These are phyloP conservation scores for Coracopsis vasa DNA, from an alignment of 2,113 vertebrate genomes.

Conservation along the genomic window DNA sequence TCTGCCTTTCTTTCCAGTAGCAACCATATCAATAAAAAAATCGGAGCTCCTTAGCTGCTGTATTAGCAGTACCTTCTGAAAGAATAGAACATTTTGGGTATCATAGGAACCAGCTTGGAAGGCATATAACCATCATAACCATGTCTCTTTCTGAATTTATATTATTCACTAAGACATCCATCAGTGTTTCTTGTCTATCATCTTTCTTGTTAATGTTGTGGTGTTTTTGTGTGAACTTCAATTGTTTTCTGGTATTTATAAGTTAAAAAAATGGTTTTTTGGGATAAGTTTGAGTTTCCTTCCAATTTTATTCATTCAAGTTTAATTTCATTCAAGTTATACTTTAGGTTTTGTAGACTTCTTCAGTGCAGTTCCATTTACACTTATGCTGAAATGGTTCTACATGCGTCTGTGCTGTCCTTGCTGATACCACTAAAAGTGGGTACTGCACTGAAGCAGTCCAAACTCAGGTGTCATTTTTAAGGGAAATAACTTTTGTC, in stretches of 20 bases:
- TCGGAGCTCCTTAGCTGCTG: neutral
- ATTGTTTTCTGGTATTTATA: neutral
- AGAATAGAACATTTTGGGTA: neutral
- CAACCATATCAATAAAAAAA: neutral
- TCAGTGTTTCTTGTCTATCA: neutral
- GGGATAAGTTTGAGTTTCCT: neutral
- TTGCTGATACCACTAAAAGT: neutral
- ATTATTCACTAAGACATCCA: neutral
- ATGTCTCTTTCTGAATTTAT: neutral
- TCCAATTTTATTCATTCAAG: neutral
- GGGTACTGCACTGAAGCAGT: neutral
- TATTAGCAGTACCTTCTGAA: neutral
- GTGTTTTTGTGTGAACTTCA: neutral
- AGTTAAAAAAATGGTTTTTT: neutral
- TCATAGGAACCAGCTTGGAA: neutral
- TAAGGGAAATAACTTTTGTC: neutral
- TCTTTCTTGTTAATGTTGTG: neutral
- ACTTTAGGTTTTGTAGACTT: neutral
- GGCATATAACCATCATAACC: neutral
- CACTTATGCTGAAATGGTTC: neutral
- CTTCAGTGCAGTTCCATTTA: neutral
- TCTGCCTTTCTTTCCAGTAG: neutral
- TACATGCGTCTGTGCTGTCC: neutral
- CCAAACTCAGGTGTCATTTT: neutral
- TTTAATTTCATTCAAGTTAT: neutral